These are phyloP conservation scores for Aplodontia rufa DNA, from an alignment of 2,113 vertebrate genomes.

Conservation along the genomic window DNA sequence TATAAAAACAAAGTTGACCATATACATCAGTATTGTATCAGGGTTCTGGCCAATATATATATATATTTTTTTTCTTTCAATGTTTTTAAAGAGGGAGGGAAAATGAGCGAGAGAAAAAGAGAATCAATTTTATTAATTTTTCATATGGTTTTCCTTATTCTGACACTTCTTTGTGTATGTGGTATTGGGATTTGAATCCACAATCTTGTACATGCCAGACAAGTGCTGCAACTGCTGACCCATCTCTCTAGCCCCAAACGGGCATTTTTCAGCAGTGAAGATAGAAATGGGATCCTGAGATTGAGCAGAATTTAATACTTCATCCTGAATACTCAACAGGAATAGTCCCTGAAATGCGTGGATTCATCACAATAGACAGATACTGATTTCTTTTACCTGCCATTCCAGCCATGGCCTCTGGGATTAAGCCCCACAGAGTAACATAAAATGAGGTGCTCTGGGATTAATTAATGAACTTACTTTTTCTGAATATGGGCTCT, in stretches of 20 bases:
- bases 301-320: neutral
- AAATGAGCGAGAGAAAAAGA: too few species aligned
- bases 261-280: neutral
- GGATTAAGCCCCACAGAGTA: rapidly evolving
- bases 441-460: neutral
- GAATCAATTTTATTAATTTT: too few species aligned
- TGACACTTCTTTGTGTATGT: too few species aligned
- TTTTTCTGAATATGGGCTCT: neutral
- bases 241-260: too few species aligned
- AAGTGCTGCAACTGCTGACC: too few species aligned
- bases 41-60: neutral
- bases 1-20: neutral
- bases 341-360: neutral
- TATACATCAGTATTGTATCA: rapidly evolving
- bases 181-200: too few species aligned
- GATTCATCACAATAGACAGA: neutral
- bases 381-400: neutral
- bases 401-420: neutral
- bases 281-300: neutral
- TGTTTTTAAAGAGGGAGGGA: too few species aligned
- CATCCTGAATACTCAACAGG: neutral
- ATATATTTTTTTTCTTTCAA: too few species aligned
- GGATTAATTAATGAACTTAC: neutral
- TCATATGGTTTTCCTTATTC: too few species aligned
- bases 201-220: too few species aligned